Conservation (phyloP, 2,888 invertebrate genomes). For the Criorhina ranunculi region DNA sequence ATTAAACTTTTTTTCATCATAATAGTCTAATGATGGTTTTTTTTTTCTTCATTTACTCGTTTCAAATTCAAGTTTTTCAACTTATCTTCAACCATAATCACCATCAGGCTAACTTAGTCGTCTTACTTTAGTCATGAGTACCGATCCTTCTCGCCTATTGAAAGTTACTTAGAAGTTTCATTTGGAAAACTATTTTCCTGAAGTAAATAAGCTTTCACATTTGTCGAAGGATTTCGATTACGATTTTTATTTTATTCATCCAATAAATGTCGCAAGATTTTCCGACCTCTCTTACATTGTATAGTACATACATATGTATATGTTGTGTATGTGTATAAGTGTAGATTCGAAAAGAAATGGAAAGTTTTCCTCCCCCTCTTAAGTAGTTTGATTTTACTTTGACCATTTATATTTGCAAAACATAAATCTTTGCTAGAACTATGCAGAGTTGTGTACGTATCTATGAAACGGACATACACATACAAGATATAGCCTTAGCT, state of each 20-base stretch:
- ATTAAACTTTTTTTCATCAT: not conserved
- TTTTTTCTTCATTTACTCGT: not conserved
- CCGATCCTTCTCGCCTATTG: slow-evolving; percentile 40
- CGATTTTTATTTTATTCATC: slow-evolving; percentile 8
- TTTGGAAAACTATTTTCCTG: slow-evolving; percentile 19
- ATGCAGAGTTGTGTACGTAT: not conserved
- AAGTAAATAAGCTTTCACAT: slow-evolving; percentile 18
- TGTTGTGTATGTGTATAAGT: not conserved
- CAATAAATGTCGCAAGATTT: slow-evolving; percentile 53
- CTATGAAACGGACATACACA: not conserved
- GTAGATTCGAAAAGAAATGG: slow-evolving; percentile 15
- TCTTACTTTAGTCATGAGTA: slow-evolving; percentile 19
- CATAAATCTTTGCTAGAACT: slow-evolving; percentile 37
- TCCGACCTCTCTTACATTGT: slow-evolving; percentile 24
- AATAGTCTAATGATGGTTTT: not conserved
- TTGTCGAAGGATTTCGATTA: slow-evolving; percentile 23
- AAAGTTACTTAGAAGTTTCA: slow-evolving; percentile 48
- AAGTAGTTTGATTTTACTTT: slow-evolving; percentile 55
- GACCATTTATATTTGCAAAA: slow-evolving; percentile 57
- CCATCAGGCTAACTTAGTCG: slow-evolving; percentile 47
- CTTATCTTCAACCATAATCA: slow-evolving; percentile 39
- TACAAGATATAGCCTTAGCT: not conserved
- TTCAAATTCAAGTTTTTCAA: slow-evolving; percentile 31
- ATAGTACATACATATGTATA: not conserved
- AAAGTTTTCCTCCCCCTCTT: slow-evolving; percentile 45